Evolutionary conservation across 37 sponge, comb jelly and placozoan species (phyloP), one percentile per base, ranked within the genome.

Genomic region (Ephydatia muelleri): DNA sequence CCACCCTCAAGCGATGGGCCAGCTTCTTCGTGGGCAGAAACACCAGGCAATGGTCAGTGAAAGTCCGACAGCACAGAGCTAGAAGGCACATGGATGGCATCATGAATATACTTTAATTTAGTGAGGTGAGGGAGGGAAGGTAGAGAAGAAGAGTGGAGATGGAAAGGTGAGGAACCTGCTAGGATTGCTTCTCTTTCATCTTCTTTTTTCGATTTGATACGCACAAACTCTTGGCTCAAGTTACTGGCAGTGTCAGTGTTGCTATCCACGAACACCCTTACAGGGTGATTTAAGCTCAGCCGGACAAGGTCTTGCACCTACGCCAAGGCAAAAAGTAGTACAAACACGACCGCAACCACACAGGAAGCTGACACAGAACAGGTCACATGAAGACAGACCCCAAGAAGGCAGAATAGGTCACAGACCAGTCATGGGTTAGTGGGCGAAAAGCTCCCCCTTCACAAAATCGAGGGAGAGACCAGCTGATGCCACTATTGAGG

Each of bases 171-270:
- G 29, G 25, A 23, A 95, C 96, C 96, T 39, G 90, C 67, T 4
- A 94, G 70, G 34, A 97, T 90, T 25, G 95, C 96, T 72, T 90
- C 93, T 73, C 97, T 79, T 78, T 93, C 91, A 30, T 38, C 84
- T 47, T 97, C 97, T 39, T 78, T 88, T 33, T 88, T 86, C 38
- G 73, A 21, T 69, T 91, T 82, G 6, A 97, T 92, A 27, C 99
- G 80, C 67, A 99, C 89, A 85, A 99, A 99, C 86, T 99, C 99
- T 36, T 99, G 99, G 12, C 90, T 85, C 38, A 99, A 87, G 38
- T 95, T 97, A 57, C 83, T 88, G 3, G 99, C 99, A 25, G 92
- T 90, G 49, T 99, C 97, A 6, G 92, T 97, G 90, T 99, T 99
- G 70, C 82, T 87, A 82, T 99, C 93, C 68, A 99, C 93, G 88